Base-by-base conservation (phyloP, 2,113 vertebrate genomes). In the Protobothrops mucrosquamatus region DNA sequence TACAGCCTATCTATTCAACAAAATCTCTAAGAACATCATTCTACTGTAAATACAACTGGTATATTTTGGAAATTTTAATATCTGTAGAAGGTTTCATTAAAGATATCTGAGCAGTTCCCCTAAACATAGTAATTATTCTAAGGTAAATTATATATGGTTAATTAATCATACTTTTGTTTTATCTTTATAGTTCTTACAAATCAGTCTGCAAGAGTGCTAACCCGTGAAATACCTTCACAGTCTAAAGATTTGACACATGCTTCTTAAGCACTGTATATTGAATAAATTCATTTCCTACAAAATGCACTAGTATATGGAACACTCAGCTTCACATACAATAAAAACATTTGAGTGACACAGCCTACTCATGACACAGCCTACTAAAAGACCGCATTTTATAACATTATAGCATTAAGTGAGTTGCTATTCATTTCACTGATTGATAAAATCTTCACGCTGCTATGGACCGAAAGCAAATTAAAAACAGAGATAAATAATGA, bases 401-500 rank as follows among this genome's bases (percentile, higher is more conserved):
- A 55, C 3, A 51, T n/a, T 55, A n/a, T n/a, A 34, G 12, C 55
- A 85, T 89, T 89, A 43, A 85, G 4, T 61, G 24, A 64, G n/a
- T 43, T 89, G 52, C 55, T 56, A 46, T 18, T n/a, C 0, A 9
- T 61, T 52, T 55, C 87, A 55, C 54, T 1, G 61, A 51, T 69
- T 4, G 64, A 46, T n/a, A 94, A 39, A 88, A 89, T 59, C 1
- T 9, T 26, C 20, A 74, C 61, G 2, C 22, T 92, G 29, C 3
- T 4, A 61, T 4, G 85, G 54, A 96, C 92, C 69, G 0, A 91
- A 89, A 93, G 92, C 39, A 89, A 12, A 90, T 10, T 48, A 74
- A 29, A 94, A 96, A 93, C 48, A 95, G 74, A 86, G 12, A 88
- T 34, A 81, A 88, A 89, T 69, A 4, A 4, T 1, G 94, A 7